Evolutionary conservation across 2,888 invertebrate species (phyloP).

Genomic region (Eristalis intricaria): DNA sequence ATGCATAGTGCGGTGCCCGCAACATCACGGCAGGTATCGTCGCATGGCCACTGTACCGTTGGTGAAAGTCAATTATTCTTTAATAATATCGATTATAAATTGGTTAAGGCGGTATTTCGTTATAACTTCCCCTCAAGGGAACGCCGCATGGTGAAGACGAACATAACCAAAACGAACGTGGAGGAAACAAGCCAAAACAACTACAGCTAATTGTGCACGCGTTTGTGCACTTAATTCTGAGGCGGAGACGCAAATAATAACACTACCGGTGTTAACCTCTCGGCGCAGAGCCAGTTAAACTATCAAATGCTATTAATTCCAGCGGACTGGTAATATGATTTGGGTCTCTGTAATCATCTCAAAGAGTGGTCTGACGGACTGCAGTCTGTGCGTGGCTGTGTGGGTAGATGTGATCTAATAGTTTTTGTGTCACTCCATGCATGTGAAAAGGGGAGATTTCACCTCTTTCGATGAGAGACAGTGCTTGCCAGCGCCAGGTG

Average conservation of each 20-base stretch:
- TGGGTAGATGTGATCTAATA: conserved; percentile 6
- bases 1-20: conserved; percentile 32
- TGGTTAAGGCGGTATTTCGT: conserved; percentile 52
- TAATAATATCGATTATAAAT: conserved; percentile 68
- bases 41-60: conserved; percentile 28
- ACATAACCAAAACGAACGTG: background rate
- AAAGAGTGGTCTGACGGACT: conserved; percentile 1
- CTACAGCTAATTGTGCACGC: conserved; percentile 30
- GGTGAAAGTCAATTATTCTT: conserved; percentile 71
- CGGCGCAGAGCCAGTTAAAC: conserved; percentile 17
- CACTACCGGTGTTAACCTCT: conserved; percentile 8
- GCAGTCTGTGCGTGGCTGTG: background rate
- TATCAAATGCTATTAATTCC: conserved; percentile 42
- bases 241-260: conserved; percentile 4
- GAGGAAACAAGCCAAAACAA: background rate
- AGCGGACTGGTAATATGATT: conserved; percentile 37
- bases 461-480: conserved; percentile 4
- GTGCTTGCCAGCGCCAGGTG: background rate
- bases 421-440: background rate
- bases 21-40: conserved; percentile 36
- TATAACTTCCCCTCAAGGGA: conserved; percentile 42
- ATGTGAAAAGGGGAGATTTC: conserved; percentile 28
- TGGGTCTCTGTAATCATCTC: conserved; percentile 25
- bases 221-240: conserved; percentile 36
- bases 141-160: background rate